These are phyloP conservation scores for Cherax quadricarinatus DNA, from an alignment of 1,140 invertebrate genomes.

Conservation along the genomic window DNA sequence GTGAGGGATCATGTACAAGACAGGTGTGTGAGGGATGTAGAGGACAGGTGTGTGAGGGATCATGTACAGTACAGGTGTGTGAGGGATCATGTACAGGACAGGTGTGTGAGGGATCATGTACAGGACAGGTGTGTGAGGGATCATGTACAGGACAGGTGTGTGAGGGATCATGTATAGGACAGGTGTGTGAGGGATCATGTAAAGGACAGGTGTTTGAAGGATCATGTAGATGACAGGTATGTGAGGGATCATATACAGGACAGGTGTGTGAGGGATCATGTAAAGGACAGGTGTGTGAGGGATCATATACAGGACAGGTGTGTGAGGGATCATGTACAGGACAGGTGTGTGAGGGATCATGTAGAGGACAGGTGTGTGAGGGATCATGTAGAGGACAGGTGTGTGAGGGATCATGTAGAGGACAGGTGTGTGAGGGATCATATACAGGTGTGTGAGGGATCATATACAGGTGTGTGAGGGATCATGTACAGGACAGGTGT, in stretches of 20 bases:
- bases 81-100: neutral
- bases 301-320: neutral
- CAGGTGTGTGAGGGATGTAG: neutral
- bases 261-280: neutral
- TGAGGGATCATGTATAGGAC: too few relatives aligned
- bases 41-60: neutral
- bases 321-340: neutral
- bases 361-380: too few relatives aligned
- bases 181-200: too few relatives aligned
- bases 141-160: too few relatives aligned
- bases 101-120: neutral
- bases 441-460: too few relatives aligned
- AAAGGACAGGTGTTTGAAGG: neutral
- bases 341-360: too few relatives aligned
- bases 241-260: neutral
- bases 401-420: too few relatives aligned
- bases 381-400: too few relatives aligned
- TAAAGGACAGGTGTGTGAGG: neutral
- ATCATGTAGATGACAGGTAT: neutral
- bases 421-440: too few relatives aligned
- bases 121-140: neutral
- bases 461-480: too few relatives aligned
- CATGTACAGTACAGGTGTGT: neutral
- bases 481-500: too few relatives aligned
- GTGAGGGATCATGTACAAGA: neutral